Base-by-base conservation (phyloP, 2,888 invertebrate genomes). In the Dugesia japonica region DNA sequence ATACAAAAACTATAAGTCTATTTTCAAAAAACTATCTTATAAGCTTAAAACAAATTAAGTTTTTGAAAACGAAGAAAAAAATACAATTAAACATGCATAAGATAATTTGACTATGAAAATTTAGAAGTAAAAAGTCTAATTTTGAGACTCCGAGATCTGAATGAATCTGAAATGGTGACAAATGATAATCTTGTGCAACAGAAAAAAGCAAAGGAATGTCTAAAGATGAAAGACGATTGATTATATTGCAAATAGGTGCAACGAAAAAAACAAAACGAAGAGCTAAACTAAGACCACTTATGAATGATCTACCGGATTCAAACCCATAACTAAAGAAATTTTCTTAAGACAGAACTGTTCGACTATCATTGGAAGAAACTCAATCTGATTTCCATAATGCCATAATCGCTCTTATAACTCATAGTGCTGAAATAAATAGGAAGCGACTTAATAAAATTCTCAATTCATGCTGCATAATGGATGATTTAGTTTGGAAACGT, bases 81-180 rank as follows among this genome's bases (percentile, higher is more conserved):
- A n/a, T 9, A 56, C 56, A 56, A n/a, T 56, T 56, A 56, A 56
- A 56, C 23, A 56, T n/a, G 56, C 56, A 56, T n/a, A 56, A 23
- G 56, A n/a, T n/a, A 56, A 56, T 56, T 56, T 56, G 56, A 56
- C 4, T 56, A 56, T 23, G 56, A 56, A 56, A 56, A 56, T 56
- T 56, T 4, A n/a, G 23, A 56, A 56, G n/a, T n/a, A 56, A 56
- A 56, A n/a, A 56, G 4, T 38, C 38, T 38, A 56, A 56, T 56
- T 56, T n/a, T 56, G 56, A 56, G 17, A 56, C 56, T 56, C 23
- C 56, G 17, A 4, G 56, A 56, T 56, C 56, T 56, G 56, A 56
- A 56, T 9, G n/a, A 56, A 56, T 56, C 4, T 56, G 38, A 38
- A 38, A 17, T n/a, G n/a, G n/a, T n/a, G n/a, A n/a, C n/a, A n/a